Evolutionary conservation across 1,140 invertebrate species (phyloP).

Genomic region (Ylistrum balloti): DNA sequence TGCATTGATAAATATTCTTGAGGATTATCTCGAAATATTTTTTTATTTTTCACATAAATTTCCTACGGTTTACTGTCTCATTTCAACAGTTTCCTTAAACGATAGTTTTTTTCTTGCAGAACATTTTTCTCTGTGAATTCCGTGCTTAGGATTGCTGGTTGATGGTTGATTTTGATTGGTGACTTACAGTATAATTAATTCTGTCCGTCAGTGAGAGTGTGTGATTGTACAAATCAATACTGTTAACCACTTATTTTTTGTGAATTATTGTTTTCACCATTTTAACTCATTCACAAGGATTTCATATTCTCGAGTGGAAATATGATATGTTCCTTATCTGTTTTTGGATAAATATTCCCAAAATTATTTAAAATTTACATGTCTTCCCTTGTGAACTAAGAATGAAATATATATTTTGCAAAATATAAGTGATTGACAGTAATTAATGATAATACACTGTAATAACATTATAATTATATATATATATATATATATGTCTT

Average conservation of each 20-base stretch:
- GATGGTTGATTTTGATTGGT: neutral
- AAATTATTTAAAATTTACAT: no score
- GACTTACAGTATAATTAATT: neutral
- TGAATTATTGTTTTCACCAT: neutral
- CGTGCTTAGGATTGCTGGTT: neutral
- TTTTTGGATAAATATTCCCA: no score
- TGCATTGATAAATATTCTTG: no score
- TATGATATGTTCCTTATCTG: neutral
- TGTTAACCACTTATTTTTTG: neutral
- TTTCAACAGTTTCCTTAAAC: no score
- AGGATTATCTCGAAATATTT: no score
- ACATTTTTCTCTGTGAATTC: no score
- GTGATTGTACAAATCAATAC: neutral
- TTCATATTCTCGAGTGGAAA: neutral
- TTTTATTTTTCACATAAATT: no score
- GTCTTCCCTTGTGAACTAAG: no score
- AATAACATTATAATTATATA: conserved; percentile 5
- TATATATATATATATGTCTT: neutral
- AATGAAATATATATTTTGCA: neutral
- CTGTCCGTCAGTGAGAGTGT: neutral
- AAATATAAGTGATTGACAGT: neutral
- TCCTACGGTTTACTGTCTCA: no score
- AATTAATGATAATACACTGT: neutral
- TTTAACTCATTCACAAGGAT: neutral
- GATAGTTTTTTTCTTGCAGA: no score